A percentile compares a stretch with the other conserved stretches of the same genome.
Conservation (phyloP, 2,797 vertebrate genomes). For the Channa striata region DNA sequence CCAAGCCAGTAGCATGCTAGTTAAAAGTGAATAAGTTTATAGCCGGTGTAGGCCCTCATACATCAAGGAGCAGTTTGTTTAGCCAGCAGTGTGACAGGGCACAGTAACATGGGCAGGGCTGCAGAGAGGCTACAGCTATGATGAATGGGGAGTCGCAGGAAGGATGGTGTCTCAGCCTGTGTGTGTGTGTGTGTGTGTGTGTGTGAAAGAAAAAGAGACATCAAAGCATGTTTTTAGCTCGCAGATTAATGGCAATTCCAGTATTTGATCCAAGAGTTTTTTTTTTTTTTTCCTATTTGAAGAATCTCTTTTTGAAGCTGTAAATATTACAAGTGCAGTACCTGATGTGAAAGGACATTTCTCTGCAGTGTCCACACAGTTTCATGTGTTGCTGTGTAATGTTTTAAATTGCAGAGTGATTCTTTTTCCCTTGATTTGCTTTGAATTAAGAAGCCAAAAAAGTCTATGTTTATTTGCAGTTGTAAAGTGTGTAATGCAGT, state of each 20-base stretch:
- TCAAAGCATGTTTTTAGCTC: slow-evolving; percentile 77
- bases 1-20: slow-evolving; percentile 87
- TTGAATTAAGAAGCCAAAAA: neutral
- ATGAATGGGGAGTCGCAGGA: slow-evolving; percentile 86
- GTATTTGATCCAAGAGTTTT: slow-evolving; percentile 64
- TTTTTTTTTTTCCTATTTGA: slow-evolving; percentile 55
- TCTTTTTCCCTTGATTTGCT: neutral
- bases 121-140: slow-evolving; percentile 79
- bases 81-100: slow-evolving; percentile 86
- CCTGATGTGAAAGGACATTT: slow-evolving; percentile 48
- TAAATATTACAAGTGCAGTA: slow-evolving; percentile 64
- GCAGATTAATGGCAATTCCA: slow-evolving; percentile 74
- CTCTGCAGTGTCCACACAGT: slow-evolving; percentile 47
- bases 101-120: slow-evolving; percentile 82
- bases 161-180: slow-evolving; percentile 63
- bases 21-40: slow-evolving; percentile 94
- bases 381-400: slow-evolving; percentile 31
- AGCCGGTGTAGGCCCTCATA: slow-evolving; percentile 87
- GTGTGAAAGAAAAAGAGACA: slow-evolving; percentile 47
- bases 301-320: slow-evolving; percentile 75
- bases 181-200: slow-evolving; percentile 25
- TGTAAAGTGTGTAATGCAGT: no score
- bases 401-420: slow-evolving; percentile 32
- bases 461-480: no score
- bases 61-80: slow-evolving; percentile 93